A percentile compares a stretch with the other conserved stretches of the same genome.
Conservation (phyloP, 2,888 invertebrate species). For the Lordiphosa fenestrarum region DNA sequence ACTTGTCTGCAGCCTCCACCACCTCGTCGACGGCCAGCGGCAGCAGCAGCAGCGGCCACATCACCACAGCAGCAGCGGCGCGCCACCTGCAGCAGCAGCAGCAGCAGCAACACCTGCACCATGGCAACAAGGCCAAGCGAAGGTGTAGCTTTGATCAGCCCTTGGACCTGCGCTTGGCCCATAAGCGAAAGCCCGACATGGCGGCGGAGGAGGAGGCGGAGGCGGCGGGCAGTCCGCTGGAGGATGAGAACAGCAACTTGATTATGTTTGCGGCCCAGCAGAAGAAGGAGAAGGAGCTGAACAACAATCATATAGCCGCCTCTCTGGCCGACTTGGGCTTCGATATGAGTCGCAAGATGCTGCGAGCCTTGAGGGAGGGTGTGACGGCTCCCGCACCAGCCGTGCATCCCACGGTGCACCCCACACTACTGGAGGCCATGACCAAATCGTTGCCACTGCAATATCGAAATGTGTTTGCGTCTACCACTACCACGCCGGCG, state of each 20-base stretch:
- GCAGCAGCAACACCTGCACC: constrained; percentile 39
- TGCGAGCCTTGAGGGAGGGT: constrained; percentile 60
- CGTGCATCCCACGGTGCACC: constrained; percentile 82
- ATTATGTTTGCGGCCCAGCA: constrained; percentile 80
- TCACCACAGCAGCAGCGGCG: constrained; percentile 26
- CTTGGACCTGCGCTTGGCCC: constrained; percentile 91
- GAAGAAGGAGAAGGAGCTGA: constrained; percentile 63
- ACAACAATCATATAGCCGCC: constrained; percentile 68
- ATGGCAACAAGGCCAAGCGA: constrained; percentile 57
- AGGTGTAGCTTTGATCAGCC: constrained; percentile 86
- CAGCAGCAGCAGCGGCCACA: constrained; percentile 43
- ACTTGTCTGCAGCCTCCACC: constrained; percentile 81
- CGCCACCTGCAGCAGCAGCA: constrained; percentile 38
- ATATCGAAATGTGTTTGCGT: constrained; percentile 82
- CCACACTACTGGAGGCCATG: constrained; percentile 87
- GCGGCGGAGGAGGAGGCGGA: constrained; percentile 15
- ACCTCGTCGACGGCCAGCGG: constrained; percentile 34
- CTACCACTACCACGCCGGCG: constrained; percentile 8
- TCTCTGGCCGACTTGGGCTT: constrained; percentile 65
- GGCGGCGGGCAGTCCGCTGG: constrained; percentile 76
- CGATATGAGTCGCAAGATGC: constrained; percentile 67
- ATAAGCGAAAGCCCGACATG: constrained; percentile 83
- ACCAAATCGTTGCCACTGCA: constrained; percentile 84
- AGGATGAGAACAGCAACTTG: constrained; percentile 93
- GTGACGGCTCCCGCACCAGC: constrained; percentile 52